Evolutionary conservation across 2,888 invertebrate species (phyloP).

Genomic region (Idaea straminata): DNA sequence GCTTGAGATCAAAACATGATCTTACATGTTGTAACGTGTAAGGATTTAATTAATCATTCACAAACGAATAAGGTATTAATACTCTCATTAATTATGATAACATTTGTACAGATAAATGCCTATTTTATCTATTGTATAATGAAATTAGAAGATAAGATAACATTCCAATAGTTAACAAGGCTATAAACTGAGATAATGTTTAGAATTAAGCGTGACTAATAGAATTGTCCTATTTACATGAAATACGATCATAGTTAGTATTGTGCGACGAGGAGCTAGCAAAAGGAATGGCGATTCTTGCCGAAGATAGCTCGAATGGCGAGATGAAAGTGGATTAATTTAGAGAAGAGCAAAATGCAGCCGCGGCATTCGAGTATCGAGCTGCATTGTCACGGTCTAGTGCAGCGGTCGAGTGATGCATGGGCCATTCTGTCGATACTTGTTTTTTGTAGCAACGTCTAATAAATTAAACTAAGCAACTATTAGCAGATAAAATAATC

Average conservation of each 20-base stretch:
- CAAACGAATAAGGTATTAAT: neutral
- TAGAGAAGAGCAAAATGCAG: conserved; percentile 11
- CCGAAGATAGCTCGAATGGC: conserved; percentile 21
- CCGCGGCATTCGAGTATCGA: conserved; percentile 21
- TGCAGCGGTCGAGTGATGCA: conserved; percentile 30
- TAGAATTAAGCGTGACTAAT: neutral
- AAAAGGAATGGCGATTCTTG: conserved; percentile 8
- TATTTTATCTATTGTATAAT: neutral
- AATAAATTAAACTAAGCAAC: neutral
- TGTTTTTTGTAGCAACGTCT: conserved; percentile 25
- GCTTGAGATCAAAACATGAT: neutral
- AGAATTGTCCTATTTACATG: neutral
- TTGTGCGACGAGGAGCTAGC: neutral
- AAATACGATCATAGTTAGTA: neutral
- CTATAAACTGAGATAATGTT: neutral
- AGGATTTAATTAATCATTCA: neutral
- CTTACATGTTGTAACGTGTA: neutral
- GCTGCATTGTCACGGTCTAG: conserved; percentile 32
- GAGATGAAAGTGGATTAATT: conserved; percentile 23
- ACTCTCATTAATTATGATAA: neutral
- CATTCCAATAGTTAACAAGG: neutral
- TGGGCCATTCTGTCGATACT: conserved; percentile 23
- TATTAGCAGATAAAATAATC: too few species aligned
- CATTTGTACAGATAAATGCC: neutral
- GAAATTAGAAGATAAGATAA: conserved; percentile 2